phyloP scores from a whole-genome alignment of 2,113 vertebrate species.

The Eptesicus fuscus region DNA sequence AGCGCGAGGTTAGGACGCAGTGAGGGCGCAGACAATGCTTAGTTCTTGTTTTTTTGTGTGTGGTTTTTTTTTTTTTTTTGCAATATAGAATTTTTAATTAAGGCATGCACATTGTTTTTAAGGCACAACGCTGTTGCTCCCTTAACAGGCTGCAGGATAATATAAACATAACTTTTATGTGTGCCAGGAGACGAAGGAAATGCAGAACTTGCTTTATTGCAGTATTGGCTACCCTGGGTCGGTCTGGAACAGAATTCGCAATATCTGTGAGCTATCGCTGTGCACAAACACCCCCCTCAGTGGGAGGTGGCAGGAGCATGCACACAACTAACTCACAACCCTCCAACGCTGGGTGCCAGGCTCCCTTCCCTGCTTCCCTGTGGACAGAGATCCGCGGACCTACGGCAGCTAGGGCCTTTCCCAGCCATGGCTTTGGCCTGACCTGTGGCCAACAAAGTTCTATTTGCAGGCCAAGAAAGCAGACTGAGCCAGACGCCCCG shows the following conservation, averaged over 20 bases:
- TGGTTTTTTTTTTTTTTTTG: too few species aligned
- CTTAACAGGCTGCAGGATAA: too few species aligned
- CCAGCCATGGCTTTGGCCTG: background rate
- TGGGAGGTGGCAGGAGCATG: background rate
- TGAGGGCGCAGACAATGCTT: background rate
- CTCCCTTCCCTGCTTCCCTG: background rate
- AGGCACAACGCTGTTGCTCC: background rate
- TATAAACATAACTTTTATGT: background rate
- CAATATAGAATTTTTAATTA: too few species aligned
- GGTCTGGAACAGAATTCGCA: background rate
- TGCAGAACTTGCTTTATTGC: background rate
- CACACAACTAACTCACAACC: background rate
- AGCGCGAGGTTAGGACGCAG: accelerated
- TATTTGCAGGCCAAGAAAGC: background rate
- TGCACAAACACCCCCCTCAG: accelerated
- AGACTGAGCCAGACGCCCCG: accelerated
- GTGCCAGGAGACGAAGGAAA: too few species aligned
- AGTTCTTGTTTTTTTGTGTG: too few species aligned
- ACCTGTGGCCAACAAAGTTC: accelerated
- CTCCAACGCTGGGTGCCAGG: accelerated
- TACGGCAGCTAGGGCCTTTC: accelerated
- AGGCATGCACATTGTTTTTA: too few species aligned
- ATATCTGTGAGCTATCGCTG: too few species aligned
- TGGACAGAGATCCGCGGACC: background rate
- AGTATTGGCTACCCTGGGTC: accelerated